These are phyloP conservation scores for Cotesia vestalis DNA, from an alignment of 1,140 invertebrate genomes.

Conservation along the genomic window DNA sequence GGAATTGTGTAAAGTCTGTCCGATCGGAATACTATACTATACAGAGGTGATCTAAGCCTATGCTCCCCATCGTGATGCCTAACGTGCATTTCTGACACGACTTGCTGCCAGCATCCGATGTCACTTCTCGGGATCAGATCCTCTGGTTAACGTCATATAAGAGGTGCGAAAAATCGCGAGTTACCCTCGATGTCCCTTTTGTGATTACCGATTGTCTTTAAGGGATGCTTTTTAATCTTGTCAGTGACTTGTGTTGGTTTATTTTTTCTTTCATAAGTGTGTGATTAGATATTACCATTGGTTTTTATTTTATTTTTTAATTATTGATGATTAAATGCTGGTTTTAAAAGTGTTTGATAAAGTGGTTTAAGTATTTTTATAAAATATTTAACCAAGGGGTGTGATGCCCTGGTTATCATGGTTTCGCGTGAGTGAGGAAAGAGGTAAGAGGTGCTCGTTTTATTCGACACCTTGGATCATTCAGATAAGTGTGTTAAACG, in stretches of 20 bases:
- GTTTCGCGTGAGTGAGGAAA: conserved; percentile 61
- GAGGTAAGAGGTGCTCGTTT: conserved; percentile 56
- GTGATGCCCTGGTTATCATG: conserved; percentile 61
- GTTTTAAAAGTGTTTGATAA: neutral
- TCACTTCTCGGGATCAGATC: conserved; percentile 59
- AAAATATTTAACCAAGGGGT: conserved; percentile 40
- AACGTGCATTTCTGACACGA: conserved; percentile 12
- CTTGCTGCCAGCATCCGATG: conserved; percentile 40
- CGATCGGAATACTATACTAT: neutral
- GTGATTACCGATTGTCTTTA: no score
- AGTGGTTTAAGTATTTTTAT: neutral
- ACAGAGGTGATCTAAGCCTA: neutral
- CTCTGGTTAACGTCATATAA: conserved; percentile 54
- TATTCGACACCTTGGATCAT: conserved; percentile 36
- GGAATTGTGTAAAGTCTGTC: neutral
- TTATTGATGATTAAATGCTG: no score
- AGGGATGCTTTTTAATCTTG: no score
- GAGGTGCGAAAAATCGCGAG: no score
- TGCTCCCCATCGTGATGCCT: conserved; percentile 25
- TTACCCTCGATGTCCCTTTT: no score
- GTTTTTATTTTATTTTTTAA: no score
- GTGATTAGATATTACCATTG: no score
- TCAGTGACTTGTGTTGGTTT: no score
- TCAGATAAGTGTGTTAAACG: conserved; percentile 25
- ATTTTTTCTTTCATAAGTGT: no score